Evolutionary conservation across 2,113 vertebrate genomes (phyloP).

Genomic region (Saimiri boliviensis): DNA sequence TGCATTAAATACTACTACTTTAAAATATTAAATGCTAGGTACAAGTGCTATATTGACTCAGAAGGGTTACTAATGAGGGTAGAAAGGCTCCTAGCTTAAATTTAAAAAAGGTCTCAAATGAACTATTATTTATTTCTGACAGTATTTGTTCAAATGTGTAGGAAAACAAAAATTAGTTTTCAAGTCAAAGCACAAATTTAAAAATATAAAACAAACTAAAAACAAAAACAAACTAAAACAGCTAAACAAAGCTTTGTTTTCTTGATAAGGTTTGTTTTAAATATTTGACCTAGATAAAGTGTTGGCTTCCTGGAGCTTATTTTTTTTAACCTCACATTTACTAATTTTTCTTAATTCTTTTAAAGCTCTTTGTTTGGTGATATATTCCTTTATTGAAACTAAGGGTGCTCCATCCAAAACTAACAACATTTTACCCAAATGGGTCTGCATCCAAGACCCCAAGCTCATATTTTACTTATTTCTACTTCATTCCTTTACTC

Average conservation of each 20-base stretch:
- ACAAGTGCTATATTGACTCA: not conserved
- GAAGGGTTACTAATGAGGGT: not conserved
- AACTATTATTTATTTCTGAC: not conserved
- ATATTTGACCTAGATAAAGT: not conserved
- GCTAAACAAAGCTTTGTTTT: not conserved
- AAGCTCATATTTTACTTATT: not conserved
- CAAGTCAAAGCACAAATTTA: not conserved
- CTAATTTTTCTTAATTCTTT: not conserved
- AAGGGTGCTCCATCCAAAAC: not conserved
- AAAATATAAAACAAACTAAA: not conserved
- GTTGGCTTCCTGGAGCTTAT: not conserved
- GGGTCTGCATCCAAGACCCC: not conserved
- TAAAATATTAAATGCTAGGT: not conserved
- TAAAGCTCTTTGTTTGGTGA: not conserved
- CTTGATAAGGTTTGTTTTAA: not conserved
- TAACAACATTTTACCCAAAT: not conserved
- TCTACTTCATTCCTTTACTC: not conserved
- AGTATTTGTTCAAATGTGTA: not conserved
- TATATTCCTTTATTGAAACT: not conserved
- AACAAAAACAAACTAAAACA: not conserved
- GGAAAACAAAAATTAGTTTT: not conserved
- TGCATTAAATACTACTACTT: not conserved
- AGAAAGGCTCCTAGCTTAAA: not conserved
- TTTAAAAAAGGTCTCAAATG: not conserved
- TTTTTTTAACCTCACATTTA: not conserved